Conservation (phyloP, 2,113 vertebrate genomes). For the Eclectus roratus region DNA sequence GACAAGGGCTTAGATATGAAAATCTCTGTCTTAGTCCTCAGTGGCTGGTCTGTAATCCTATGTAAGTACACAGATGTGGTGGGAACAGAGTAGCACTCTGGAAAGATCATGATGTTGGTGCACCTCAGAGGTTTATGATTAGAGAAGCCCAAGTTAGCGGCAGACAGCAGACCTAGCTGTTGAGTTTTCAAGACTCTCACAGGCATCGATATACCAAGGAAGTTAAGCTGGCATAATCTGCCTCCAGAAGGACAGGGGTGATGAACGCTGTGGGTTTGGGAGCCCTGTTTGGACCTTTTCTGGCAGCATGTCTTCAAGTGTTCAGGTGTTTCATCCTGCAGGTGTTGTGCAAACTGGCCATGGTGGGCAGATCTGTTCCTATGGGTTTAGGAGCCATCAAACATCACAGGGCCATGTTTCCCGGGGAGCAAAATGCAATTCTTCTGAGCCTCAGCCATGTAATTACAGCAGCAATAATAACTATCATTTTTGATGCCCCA, state of each 20-base stretch:
- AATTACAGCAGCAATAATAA: slow-evolving; percentile 17
- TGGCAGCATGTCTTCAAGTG: fast-evolving
- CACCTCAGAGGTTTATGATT: neutral
- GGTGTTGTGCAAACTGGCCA: fast-evolving
- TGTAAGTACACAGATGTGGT: neutral
- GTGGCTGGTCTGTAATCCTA: neutral
- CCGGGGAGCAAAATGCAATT: neutral
- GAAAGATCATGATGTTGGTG: neutral
- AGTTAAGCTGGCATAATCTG: fast-evolving
- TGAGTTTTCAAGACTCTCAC: neutral
- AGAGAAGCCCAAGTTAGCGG: neutral
- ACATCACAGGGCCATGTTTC: neutral
- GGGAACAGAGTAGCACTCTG: neutral
- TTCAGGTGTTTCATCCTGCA: neutral
- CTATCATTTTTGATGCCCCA: slow-evolving; percentile 3
- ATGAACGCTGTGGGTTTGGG: neutral
- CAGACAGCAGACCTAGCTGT: neutral
- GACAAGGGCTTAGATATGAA: neutral
- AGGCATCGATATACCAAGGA: neutral
- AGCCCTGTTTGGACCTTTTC: neutral
- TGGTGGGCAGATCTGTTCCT: neutral
- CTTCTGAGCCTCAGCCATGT: neutral
- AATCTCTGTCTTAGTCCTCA: neutral
- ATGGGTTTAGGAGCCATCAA: neutral
- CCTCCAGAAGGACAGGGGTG: neutral